These are phyloP conservation scores for Melinopterus prodromus DNA, from an alignment of 2,888 invertebrate species.

Conservation along the genomic window DNA sequence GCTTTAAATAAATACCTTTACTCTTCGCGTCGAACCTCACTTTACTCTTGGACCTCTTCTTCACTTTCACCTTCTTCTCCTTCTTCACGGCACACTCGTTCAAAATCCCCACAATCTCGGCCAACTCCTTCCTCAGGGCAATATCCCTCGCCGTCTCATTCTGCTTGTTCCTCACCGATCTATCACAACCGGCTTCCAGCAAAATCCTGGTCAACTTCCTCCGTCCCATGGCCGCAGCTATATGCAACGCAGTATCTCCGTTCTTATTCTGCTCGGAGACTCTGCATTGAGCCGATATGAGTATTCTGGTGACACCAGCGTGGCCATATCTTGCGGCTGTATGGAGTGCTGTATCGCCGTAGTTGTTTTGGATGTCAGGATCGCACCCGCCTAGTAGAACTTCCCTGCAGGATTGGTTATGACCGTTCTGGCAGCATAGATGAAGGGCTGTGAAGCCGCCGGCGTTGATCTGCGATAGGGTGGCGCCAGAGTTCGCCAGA, in stretches of 20 bases:
- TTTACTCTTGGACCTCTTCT: slow-evolving; percentile 47
- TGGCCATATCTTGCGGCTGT: slow-evolving; percentile 96
- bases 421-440: slow-evolving; percentile 94
- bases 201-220: slow-evolving; percentile 90
- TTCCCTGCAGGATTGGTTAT: slow-evolving; percentile 93
- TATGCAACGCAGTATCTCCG: slow-evolving; percentile 93
- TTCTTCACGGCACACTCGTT: slow-evolving; percentile 64
- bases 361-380: slow-evolving; percentile 91
- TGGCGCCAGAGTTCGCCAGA: slow-evolving; percentile 73
- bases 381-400: slow-evolving; percentile 84
- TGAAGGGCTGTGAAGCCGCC: slow-evolving; percentile 95
- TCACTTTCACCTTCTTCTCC: slow-evolving; percentile 58
- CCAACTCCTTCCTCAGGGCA: slow-evolving; percentile 84
- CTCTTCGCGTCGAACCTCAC: slow-evolving; percentile 55
- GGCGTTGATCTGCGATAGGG: slow-evolving; percentile 74
- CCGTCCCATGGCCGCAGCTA: slow-evolving; percentile 92
- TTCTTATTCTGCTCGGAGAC: slow-evolving; percentile 93
- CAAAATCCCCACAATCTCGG: slow-evolving; percentile 84
- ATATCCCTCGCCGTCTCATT: slow-evolving; percentile 91
- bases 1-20: slow-evolving; percentile 25
- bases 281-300: slow-evolving; percentile 88
- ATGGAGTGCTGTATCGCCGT: slow-evolving; percentile 94
- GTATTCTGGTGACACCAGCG: slow-evolving; percentile 92
- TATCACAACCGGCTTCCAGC: slow-evolving; percentile 84
- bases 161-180: slow-evolving; percentile 80